Evolutionary conservation across 2,888 invertebrate genomes (phyloP).

Genomic region (Rapana venosa): DNA sequence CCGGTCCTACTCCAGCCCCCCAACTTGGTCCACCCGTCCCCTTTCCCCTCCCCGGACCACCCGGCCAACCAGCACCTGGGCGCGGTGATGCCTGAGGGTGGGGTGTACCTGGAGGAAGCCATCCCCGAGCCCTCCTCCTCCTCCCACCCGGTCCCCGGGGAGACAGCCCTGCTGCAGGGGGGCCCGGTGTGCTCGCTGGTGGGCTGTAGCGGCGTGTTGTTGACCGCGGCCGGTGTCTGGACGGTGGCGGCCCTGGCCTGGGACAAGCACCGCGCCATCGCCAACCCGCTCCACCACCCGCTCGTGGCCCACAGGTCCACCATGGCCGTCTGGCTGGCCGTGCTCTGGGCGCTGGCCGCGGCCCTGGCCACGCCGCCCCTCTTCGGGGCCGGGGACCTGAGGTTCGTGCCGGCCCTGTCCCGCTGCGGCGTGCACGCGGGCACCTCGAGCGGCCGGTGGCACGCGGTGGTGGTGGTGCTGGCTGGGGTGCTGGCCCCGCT

Average conservation of each 20-base stretch:
- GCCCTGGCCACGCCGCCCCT: conserved; percentile 66
- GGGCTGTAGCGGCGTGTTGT: conserved; percentile 35
- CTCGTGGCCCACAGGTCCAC: conserved; percentile 64
- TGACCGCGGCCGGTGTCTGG: conserved; percentile 51
- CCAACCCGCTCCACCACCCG: conserved; percentile 70
- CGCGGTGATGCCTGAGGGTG: not conserved
- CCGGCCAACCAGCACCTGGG: conserved; percentile 13
- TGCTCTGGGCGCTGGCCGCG: conserved; percentile 65
- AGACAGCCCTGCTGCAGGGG: not conserved
- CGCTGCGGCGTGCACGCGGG: conserved; percentile 65
- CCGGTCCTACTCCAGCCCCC: not conserved
- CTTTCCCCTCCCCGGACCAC: not conserved
- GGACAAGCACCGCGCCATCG: conserved; percentile 74
- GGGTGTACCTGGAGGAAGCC: not conserved
- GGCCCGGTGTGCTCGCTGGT: conserved; percentile 29
- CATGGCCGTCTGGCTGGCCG: conserved; percentile 64
- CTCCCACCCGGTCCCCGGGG: not conserved
- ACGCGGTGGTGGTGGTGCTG: conserved; percentile 59
- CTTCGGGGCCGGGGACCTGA: conserved; percentile 60
- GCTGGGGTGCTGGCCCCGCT: conserved; percentile 66
- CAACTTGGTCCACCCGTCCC: not conserved
- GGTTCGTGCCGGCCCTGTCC: conserved; percentile 63
- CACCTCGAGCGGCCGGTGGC: conserved; percentile 58
- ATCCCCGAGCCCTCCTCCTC: not conserved
- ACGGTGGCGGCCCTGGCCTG: conserved; percentile 70